phyloP scores from a whole-genome alignment of 2,888 invertebrate species.

The Andrena fulva region DNA sequence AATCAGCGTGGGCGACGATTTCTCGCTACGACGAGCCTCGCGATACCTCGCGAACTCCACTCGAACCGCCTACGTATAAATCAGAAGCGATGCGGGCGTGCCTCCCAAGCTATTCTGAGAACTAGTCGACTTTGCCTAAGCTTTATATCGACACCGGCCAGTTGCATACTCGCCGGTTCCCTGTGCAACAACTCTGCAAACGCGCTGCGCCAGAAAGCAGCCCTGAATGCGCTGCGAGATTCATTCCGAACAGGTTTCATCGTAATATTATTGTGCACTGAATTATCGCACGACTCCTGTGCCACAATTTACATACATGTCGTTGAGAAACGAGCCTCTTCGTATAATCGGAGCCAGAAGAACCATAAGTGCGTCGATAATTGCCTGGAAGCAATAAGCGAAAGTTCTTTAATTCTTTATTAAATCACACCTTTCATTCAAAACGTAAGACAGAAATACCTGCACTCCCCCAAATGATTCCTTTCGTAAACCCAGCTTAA shows the following conservation, averaged over 20 bases:
- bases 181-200: neutral
- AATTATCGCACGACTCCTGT: neutral
- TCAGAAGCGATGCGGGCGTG: conserved; percentile 57
- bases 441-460: neutral
- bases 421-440: neutral
- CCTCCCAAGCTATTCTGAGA: conserved; percentile 47
- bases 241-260: neutral
- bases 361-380: neutral
- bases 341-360: too few species aligned
- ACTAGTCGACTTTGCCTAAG: conserved; percentile 19
- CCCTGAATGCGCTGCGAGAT: neutral
- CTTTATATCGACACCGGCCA: neutral
- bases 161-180: neutral
- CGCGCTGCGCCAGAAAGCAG: neutral
- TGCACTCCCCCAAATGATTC: neutral
- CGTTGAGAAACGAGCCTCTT: neutral
- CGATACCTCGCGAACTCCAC: conserved; percentile 53
- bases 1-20: conserved; percentile 79
- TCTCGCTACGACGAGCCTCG: conserved; percentile 51
- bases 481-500: conserved; percentile 14
- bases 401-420: too few species aligned
- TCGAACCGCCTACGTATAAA: conserved; percentile 63
- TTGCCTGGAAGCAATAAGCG: too few species aligned
- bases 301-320: neutral
- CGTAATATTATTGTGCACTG: neutral